Base-by-base conservation (phyloP, 2,797 vertebrate species). In the Lacerta bilineata region DNA sequence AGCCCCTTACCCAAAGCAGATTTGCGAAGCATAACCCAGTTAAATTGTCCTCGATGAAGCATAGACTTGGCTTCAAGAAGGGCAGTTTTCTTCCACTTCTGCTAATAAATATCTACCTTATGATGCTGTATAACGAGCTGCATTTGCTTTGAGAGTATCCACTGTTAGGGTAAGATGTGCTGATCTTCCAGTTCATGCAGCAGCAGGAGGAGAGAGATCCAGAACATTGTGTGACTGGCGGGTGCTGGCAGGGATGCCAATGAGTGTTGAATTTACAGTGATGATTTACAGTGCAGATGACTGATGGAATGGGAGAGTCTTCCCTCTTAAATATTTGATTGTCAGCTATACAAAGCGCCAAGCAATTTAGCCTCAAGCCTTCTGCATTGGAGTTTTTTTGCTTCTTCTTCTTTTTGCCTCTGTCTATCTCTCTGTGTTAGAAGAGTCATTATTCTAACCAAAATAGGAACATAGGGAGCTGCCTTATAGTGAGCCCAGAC, bases 251-350 rank as follows among this genome's bases (percentile, higher is more conserved):
- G 17, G 46, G 46, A 36, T 86, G 72, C 55, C 72, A 50, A 59
- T 10, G 18, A 82, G 55, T 80, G 39, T 17, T 36, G 41, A 74
- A 36, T 15, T 27, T 84, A 61, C 17, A 3, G 33, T 71, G 61
- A 85, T 85, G 79, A 86, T 85, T 74, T 61, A 68, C 13, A 6
- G 50, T 83, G 87, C 50, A 78, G 83, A 36, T 77, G 55, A 77
- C 86, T 75, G 72, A 85, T 81, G 15, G 33, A 17, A 59, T 17
- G 29, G 10, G 18, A 85, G 43, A 78, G 74, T 15, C 29, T 79
- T 78, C 79, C 39, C 41, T 91, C 25, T 83, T 80, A 90, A 89
- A 86, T 90, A 50, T 9, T 76, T 87, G 87, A 39, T 84, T 91
- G 82, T 17, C 33, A 68, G 61, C 77, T 50, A 29, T 68, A 46